Conservation (phyloP, 2,888 invertebrate species). For the Pammene fasciana region DNA sequence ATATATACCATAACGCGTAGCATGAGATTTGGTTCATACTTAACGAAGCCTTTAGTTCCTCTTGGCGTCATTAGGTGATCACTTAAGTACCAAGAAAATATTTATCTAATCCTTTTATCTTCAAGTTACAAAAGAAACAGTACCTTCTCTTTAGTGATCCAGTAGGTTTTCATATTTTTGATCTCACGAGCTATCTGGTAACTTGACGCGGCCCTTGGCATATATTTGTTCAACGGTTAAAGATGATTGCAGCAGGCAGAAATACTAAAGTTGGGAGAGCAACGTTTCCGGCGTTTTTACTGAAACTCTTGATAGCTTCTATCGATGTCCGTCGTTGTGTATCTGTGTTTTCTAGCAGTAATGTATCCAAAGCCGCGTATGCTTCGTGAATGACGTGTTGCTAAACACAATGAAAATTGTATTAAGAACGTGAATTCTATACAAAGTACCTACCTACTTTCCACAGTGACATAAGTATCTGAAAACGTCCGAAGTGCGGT, state of each 20-base stretch:
- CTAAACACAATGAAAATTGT: constrained; percentile 38
- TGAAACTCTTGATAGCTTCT: not conserved
- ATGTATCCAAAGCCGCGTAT: constrained; percentile 72
- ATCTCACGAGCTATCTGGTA: not conserved
- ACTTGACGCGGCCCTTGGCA: not conserved
- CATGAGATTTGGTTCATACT: too few species aligned
- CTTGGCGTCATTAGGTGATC: too few species aligned
- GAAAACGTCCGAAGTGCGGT: too few species aligned
- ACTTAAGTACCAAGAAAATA: not conserved
- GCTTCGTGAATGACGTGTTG: constrained; percentile 75
- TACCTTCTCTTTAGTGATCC: not conserved
- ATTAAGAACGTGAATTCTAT: too few species aligned
- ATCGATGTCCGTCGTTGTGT: constrained; percentile 40
- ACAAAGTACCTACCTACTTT: too few species aligned
- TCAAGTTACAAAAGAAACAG: not conserved
- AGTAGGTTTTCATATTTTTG: not conserved
- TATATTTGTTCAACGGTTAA: constrained; percentile 10
- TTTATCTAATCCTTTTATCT: not conserved
- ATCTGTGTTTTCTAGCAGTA: constrained; percentile 65
- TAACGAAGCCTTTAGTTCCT: too few species aligned
- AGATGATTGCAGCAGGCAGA: not conserved
- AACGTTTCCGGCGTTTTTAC: not conserved
- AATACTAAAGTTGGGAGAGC: not conserved
- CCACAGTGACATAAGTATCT: too few species aligned
- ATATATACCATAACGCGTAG: too few species aligned